Evolutionary conservation across 2,888 invertebrate species (phyloP).

Genomic region (Epinotia ramella): DNA sequence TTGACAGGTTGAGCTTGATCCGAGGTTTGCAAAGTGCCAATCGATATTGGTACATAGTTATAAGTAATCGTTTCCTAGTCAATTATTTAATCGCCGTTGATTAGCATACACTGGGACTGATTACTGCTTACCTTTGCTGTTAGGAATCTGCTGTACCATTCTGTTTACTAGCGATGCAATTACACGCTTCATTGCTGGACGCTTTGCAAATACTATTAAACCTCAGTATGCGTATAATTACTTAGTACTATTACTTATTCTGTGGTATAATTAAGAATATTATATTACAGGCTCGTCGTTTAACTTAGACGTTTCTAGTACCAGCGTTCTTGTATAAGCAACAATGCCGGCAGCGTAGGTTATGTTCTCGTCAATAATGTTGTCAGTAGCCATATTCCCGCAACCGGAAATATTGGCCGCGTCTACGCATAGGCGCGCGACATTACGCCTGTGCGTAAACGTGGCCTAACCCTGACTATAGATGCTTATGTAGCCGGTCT

Average conservation of each 20-base stretch:
- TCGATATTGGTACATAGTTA: conserved; percentile 22
- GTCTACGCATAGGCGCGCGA: too few relatives aligned
- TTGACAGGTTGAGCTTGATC: not conserved
- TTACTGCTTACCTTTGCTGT: conserved; percentile 38
- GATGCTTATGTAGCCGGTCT: too few relatives aligned
- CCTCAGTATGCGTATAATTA: conserved; percentile 9
- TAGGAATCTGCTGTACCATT: conserved; percentile 32
- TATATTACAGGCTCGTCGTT: not conserved
- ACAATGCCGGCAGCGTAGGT: too few relatives aligned
- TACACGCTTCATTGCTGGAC: conserved; percentile 18
- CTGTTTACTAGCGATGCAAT: conserved; percentile 32
- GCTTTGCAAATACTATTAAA: conserved; percentile 17
- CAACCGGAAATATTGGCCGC: too few relatives aligned
- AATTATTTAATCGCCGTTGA: conserved; percentile 43
- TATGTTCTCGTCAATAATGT: too few relatives aligned
- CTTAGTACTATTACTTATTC: too few relatives aligned
- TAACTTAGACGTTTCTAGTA: not conserved
- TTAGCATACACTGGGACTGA: conserved; percentile 40
- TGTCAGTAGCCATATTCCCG: too few relatives aligned
- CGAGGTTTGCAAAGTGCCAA: conserved; percentile 3
- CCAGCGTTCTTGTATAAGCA: too few relatives aligned
- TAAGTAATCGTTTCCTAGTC: conserved; percentile 42
- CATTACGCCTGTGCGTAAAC: too few relatives aligned
- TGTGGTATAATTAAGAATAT: not conserved
- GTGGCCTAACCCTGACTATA: too few relatives aligned